Evolutionary conservation across 2,797 vertebrate species (phyloP).

Genomic region (Tapera naevia): DNA sequence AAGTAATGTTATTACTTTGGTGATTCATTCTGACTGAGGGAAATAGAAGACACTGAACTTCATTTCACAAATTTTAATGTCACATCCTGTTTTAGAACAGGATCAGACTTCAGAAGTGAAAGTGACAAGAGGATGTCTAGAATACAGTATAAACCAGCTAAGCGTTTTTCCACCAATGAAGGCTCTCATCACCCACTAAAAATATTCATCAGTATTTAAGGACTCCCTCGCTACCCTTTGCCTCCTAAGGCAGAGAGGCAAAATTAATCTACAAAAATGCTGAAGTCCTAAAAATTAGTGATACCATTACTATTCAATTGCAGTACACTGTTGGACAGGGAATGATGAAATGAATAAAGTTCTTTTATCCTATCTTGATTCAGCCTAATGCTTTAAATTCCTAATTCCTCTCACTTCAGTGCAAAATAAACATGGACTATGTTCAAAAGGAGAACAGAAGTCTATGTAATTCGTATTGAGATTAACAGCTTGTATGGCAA

Average conservation of each 20-base stretch:
- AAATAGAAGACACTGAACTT: conserved; percentile 33
- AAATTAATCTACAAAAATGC: conserved; percentile 65
- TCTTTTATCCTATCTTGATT: background rate
- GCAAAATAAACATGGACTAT: background rate
- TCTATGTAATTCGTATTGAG: background rate
- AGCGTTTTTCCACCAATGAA: conserved; percentile 32
- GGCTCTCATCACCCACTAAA: conserved; percentile 23
- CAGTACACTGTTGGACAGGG: background rate
- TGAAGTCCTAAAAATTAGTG: conserved; percentile 62
- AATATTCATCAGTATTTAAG: conserved; percentile 59
- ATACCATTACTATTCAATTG: conserved; percentile 55
- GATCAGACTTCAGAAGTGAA: conserved; percentile 20
- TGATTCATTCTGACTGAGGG: conserved; percentile 45
- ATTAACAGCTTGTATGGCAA: background rate
- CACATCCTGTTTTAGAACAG: conserved; percentile 36
- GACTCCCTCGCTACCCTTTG: conserved; percentile 48
- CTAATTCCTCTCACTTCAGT: background rate
- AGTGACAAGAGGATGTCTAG: conserved; percentile 2
- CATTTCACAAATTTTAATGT: conserved; percentile 39
- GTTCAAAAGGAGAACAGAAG: background rate
- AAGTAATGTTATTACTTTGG: background rate
- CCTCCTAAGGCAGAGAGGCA: conserved; percentile 36
- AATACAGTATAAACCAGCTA: conserved; percentile 46
- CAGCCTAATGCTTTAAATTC: background rate
- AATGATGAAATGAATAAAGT: conserved; percentile 6